Conservation (phyloP, 1,140 invertebrate species). For the Aphelenchoides fujianensis region DNA sequence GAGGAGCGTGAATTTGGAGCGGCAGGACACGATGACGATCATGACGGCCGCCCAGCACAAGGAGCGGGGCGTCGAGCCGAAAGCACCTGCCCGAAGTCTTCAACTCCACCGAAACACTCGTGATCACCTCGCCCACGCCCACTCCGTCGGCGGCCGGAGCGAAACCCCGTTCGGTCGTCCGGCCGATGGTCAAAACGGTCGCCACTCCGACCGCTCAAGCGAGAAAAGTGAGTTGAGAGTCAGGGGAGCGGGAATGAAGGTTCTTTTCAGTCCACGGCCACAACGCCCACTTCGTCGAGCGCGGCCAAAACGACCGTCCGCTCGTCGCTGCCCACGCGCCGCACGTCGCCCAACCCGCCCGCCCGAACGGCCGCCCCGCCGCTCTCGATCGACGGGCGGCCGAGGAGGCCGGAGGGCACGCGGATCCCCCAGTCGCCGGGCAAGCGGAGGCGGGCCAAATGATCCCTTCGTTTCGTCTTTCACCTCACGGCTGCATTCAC, state of each 20-base stretch:
- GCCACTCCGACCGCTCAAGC: constrained; percentile 24
- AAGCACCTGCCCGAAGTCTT: neutral
- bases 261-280: constrained; percentile 3
- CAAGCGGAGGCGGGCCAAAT: neutral
- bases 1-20: constrained; percentile 41
- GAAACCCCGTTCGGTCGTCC: constrained; percentile 53
- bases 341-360: neutral
- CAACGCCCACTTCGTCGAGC: neutral
- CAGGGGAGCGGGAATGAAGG: neutral
- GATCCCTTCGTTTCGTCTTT: neutral
- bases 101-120: constrained; percentile 18
- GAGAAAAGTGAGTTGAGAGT: constrained; percentile 2
- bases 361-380: neutral
- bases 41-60: constrained; percentile 44
- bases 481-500: no score
- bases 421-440: neutral
- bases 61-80: constrained; percentile 22
- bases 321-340: constrained; percentile 8
- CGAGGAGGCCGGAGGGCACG: neutral
- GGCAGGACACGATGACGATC: constrained; percentile 54
- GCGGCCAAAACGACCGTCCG: neutral
- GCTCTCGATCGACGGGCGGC: neutral
- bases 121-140: neutral
- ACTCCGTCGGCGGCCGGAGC: neutral
- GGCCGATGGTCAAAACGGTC: constrained; percentile 53